Percentiles rank a stretch among this genome's conserved stretches.
Conservation (phyloP, 2,888 invertebrate genomes). For the Podabrus alpinus region DNA sequence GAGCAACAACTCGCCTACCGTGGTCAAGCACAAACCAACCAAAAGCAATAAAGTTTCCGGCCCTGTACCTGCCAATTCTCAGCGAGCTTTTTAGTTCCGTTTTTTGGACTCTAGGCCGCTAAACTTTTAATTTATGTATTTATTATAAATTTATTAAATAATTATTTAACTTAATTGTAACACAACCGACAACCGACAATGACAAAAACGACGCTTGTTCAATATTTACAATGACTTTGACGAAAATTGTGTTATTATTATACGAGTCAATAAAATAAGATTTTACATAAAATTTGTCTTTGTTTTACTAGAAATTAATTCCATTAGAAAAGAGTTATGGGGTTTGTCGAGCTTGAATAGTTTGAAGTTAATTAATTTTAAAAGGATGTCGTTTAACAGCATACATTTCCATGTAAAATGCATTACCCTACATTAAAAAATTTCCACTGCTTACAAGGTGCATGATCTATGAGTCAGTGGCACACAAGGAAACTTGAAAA, state of each 20-base stretch:
- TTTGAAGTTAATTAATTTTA: neutral
- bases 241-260: conserved; percentile 46
- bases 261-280: conserved; percentile 43
- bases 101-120: conserved; percentile 35
- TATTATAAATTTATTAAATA: conserved; percentile 42
- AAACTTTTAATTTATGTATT: conserved; percentile 43
- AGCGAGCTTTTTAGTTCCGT: conserved; percentile 44
- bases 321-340: neutral
- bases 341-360: neutral
- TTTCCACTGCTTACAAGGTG: neutral
- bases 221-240: conserved; percentile 43
- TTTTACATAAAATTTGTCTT: conserved; percentile 19
- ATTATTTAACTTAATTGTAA: conserved; percentile 36
- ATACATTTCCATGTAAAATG: neutral
- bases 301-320: neutral
- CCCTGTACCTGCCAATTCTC: conserved; percentile 54
- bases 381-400: neutral
- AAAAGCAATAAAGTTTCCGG: conserved; percentile 44
- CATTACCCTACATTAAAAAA: neutral
- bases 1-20: conserved; percentile 81
- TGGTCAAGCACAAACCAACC: conserved; percentile 65
- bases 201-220: conserved; percentile 45
- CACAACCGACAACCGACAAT: conserved; percentile 44
- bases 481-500: neutral
- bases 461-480: neutral